Evolutionary conservation across 2,113 vertebrate species (phyloP), one percentile per base, ranked within the genome.

Genomic region (Lepus americanus): DNA sequence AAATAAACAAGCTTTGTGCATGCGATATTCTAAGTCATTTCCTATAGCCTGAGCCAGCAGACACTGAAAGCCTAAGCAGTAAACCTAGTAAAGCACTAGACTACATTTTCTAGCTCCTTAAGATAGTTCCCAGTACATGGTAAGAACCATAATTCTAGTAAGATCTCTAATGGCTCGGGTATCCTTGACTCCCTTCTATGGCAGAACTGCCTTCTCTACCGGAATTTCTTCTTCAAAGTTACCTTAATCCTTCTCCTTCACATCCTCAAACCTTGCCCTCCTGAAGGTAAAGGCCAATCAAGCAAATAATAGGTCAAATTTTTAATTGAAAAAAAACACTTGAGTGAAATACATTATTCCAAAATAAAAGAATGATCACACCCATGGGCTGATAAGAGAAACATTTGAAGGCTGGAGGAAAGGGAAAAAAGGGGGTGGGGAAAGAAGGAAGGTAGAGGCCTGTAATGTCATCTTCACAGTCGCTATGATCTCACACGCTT

Each of bases 311-410:
- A 53, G 16, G 51, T 25, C 78, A 66, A 33, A 64, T 59, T 80
- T 93, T 49, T 85, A 9, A 95, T 61, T 9, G 51, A 92, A 81
- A 67, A 77, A 49, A 44, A 73, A 86, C 49, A 5, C 22, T n/a
- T 31, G 31, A 92, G 29, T 64, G 20, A 74, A 87, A 83, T 33
- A 74, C 66, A 69, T 44, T 19, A 96, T 76, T 84, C 4, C 31
- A 49, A 87, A 76, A 4, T 86, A 74, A 73, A 4, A 83, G 51
- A 74, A 87, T 87, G 92, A 76, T 85, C 19, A 66, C 6, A 88
- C 9, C 77, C 22, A 39, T 4, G 49, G 63, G 9, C 16, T 87
- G 16, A 16, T 20, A 27, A 27, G 20, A 88, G 55, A 94, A 33
- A 11, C 10, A 39, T 23, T n/a, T 23, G 31, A 53, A 3, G 2